Evolutionary conservation across 2,113 vertebrate species (phyloP).

Genomic region (Megaceryle torquata): DNA sequence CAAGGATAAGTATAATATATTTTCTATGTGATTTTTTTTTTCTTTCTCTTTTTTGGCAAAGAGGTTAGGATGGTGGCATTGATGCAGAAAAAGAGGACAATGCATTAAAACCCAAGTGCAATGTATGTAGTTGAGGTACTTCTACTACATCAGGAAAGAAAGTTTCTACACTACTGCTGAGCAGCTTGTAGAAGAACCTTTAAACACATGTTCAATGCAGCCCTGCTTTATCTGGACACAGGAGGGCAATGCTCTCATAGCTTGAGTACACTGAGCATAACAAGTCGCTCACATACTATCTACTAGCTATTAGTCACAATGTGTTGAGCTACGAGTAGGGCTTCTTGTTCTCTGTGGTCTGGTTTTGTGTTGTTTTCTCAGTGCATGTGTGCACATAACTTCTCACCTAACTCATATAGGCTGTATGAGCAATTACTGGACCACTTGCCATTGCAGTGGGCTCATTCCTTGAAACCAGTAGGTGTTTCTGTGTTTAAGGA

Average conservation of each 20-base stretch:
- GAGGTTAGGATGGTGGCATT: background rate
- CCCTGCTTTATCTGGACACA: background rate
- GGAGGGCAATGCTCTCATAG: background rate
- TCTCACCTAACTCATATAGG: background rate
- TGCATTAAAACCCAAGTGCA: conserved; percentile 36
- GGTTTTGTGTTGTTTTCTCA: background rate
- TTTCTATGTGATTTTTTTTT: conserved; percentile 29
- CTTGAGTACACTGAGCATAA: background rate
- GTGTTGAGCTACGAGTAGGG: conserved; percentile 19
- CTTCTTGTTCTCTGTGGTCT: conserved; percentile 22
- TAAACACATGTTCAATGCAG: background rate
- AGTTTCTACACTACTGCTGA: conserved; percentile 13
- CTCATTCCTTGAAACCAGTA: background rate
- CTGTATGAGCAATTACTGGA: background rate
- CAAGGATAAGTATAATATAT: conserved; percentile 67
- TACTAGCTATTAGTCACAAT: background rate
- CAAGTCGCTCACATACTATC: background rate
- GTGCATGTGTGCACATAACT: background rate
- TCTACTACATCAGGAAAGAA: conserved; percentile 19
- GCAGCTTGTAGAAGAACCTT: conserved; percentile 1
- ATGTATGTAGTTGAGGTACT: conserved; percentile 14
- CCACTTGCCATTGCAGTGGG: conserved; percentile 6
- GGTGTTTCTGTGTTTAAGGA: background rate
- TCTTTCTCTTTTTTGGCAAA: background rate
- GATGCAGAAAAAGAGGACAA: conserved; percentile 1